Conservation (phyloP, 2,888 invertebrate species). For the Caenorhabditis sp. region DNA sequence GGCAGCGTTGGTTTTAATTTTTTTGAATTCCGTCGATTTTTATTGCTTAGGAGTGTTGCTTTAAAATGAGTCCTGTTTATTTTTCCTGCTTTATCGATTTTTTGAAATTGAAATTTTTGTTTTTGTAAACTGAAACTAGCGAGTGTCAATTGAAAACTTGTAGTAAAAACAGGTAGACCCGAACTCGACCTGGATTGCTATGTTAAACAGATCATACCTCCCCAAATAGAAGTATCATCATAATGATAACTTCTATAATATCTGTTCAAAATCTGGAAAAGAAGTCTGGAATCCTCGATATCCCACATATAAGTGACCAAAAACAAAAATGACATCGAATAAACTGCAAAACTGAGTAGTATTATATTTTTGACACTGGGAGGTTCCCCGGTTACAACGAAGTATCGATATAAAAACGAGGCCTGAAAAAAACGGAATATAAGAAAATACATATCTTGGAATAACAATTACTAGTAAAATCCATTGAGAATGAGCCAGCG, state of each 20-base stretch:
- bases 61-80: too few relatives aligned
- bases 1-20: too few relatives aligned
- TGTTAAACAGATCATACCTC: slow-evolving; percentile 21
- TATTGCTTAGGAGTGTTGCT: too few relatives aligned
- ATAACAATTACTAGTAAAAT: slow-evolving; percentile 27
- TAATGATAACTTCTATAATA: slow-evolving; percentile 30
- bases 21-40: too few relatives aligned
- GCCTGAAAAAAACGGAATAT: too few relatives aligned
- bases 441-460: not conserved
- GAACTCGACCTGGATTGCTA: too few relatives aligned
- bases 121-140: too few relatives aligned
- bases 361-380: slow-evolving; percentile 22
- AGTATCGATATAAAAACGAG: slow-evolving; percentile 38
- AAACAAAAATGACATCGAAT: slow-evolving; percentile 22
- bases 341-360: slow-evolving; percentile 9
- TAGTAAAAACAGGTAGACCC: too few relatives aligned
- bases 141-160: too few relatives aligned
- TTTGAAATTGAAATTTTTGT: too few relatives aligned
- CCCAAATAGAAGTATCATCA: slow-evolving; percentile 26
- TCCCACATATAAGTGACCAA: slow-evolving; percentile 8
- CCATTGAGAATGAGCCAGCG: slow-evolving; percentile 46
- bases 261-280: slow-evolving; percentile 26
- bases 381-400: slow-evolving; percentile 13
- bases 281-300: slow-evolving; percentile 17
- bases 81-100: too few relatives aligned